A percentile compares a stretch with the other conserved stretches of the same genome.
These are phyloP conservation scores for Hystrix brachyura DNA, from an alignment of 2,113 vertebrate species.

Conservation along the genomic window DNA sequence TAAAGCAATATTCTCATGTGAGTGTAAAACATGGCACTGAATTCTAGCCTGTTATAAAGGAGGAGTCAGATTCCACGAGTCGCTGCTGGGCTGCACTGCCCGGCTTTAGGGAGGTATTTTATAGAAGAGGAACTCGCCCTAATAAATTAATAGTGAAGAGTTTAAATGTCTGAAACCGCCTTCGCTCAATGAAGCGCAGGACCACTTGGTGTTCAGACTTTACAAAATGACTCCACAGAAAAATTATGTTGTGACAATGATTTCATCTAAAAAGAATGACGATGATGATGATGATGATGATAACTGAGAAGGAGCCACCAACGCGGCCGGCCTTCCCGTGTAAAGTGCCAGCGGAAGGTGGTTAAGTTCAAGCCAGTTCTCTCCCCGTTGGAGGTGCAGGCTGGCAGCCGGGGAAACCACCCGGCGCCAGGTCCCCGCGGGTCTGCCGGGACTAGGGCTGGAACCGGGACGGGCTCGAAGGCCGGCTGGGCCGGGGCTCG, in stretches of 20 bases:
- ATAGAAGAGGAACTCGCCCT: conserved; percentile 1
- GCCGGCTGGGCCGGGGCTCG: background rate
- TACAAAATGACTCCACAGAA: conserved; percentile 10
- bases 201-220: conserved; percentile 6
- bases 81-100: conserved; percentile 52
- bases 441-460: background rate
- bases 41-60: conserved; percentile 67
- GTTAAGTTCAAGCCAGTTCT: conserved; percentile 61
- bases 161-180: conserved; percentile 8
- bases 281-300: background rate
- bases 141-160: background rate
- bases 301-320: background rate
- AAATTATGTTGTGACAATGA: conserved; percentile 45
- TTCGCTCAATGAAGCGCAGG: background rate
- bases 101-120: conserved; percentile 12
- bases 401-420: background rate
- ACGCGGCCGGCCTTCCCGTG: background rate
- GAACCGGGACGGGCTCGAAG: background rate
- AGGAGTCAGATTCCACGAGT: conserved; percentile 78
- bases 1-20: conserved; percentile 48
- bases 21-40: conserved; percentile 65
- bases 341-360: background rate
- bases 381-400: background rate
- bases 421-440: background rate
- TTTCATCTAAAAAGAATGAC: background rate